These are phyloP conservation scores for Cotesia vestalis DNA, from an alignment of 1,140 invertebrate genomes.

Conservation along the genomic window DNA sequence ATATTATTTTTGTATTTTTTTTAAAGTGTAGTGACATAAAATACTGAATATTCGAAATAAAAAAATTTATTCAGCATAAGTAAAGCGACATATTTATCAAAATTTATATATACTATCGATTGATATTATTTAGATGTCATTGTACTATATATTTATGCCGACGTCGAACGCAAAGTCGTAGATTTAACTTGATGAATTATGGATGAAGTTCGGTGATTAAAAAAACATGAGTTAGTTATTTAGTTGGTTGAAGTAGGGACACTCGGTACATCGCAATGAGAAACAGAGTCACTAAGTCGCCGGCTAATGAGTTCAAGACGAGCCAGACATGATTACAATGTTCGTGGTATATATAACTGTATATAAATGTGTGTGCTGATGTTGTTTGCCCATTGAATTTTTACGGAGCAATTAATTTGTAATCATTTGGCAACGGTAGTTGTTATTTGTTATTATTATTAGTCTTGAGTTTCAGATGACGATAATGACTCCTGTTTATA, in stretches of 20 bases:
- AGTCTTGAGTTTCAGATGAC: too few relatives aligned
- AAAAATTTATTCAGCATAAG: too few relatives aligned
- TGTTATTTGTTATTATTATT: too few relatives aligned
- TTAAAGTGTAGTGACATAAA: too few relatives aligned
- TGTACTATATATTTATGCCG: neutral
- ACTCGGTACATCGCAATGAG: neutral
- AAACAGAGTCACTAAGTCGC: neutral
- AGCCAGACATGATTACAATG: neutral
- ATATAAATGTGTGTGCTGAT: neutral
- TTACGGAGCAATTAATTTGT: neutral
- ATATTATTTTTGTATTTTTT: too few relatives aligned
- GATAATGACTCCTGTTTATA: neutral
- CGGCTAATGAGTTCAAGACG: constrained; percentile 4
- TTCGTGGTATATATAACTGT: neutral
- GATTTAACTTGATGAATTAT: constrained; percentile 21
- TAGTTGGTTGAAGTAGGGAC: neutral
- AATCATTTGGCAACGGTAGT: too few relatives aligned
- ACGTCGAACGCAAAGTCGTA: constrained; percentile 1
- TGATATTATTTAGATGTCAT: too few relatives aligned
- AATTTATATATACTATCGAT: too few relatives aligned
- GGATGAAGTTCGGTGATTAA: constrained; percentile 17
- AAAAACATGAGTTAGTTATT: constrained; percentile 23
- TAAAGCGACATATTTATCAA: too few relatives aligned
- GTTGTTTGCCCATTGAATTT: neutral
- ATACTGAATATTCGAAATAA: too few relatives aligned